Evolutionary conservation across 2,888 invertebrate species (phyloP).

Genomic region (Endotricha flammealis): DNA sequence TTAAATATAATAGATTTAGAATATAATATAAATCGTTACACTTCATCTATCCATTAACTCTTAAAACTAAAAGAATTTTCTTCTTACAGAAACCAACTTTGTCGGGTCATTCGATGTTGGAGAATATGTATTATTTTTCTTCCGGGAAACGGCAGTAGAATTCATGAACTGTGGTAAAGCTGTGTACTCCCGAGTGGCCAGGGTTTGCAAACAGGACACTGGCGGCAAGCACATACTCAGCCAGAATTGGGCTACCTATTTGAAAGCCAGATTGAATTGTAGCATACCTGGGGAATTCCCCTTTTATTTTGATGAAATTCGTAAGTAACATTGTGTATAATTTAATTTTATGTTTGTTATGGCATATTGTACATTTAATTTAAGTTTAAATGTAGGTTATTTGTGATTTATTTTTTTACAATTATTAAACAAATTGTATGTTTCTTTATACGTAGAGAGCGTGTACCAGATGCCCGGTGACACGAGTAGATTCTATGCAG

Average conservation of each 20-base stretch:
- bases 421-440: too few species aligned
- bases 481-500: conserved; percentile 80
- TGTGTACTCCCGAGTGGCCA: conserved; percentile 84
- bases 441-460: conserved; percentile 68
- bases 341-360: too few species aligned
- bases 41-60: too few species aligned
- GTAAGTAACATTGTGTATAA: conserved; percentile 64
- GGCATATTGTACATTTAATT: too few species aligned
- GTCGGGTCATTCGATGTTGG: conserved; percentile 84
- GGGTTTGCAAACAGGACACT: conserved; percentile 84
- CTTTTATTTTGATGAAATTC: conserved; percentile 87
- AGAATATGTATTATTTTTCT: conserved; percentile 84
- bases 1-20: too few species aligned
- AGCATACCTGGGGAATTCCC: conserved; percentile 85
- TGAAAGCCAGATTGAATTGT: conserved; percentile 83
- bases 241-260: conserved; percentile 83
- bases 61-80: conserved; percentile 10
- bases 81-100: conserved; percentile 82
- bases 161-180: conserved; percentile 84
- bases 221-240: conserved; percentile 81
- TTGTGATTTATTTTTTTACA: too few species aligned
- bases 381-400: too few species aligned
- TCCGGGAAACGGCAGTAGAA: conserved; percentile 83
- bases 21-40: too few species aligned
- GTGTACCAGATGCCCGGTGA: conserved; percentile 82